Conservation (phyloP, 64 coral and sea anemone genomes). For the Porites australiensis region DNA sequence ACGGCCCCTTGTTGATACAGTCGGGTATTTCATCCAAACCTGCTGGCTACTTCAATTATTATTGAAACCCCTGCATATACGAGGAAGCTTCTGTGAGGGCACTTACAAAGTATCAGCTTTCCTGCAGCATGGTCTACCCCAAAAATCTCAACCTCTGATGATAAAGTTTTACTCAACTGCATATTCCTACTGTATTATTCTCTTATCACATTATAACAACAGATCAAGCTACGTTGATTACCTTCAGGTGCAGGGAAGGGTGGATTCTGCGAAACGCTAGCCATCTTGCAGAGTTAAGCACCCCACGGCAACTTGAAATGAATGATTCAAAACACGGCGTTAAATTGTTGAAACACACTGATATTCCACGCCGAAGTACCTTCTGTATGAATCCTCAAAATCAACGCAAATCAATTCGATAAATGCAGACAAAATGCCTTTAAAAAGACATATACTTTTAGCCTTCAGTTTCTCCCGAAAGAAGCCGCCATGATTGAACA, state of each 20-base stretch:
- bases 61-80: too few relatives aligned
- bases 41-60: too few relatives aligned
- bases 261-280: not conserved
- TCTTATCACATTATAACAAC: too few relatives aligned
- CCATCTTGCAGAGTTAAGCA: not conserved
- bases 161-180: too few relatives aligned
- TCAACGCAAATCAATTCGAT: too few relatives aligned
- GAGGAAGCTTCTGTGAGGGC: too few relatives aligned
- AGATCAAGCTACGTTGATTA: not conserved
- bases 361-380: not conserved
- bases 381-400: not conserved
- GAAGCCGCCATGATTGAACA: constrained; percentile 24
- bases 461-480: not conserved
- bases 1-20: too few relatives aligned
- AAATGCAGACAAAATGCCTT: not conserved
- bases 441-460: not conserved
- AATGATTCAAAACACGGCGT: not conserved
- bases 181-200: too few relatives aligned
- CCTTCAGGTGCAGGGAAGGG: constrained; percentile 39
- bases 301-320: not conserved
- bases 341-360: not conserved
- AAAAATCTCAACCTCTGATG: too few relatives aligned
- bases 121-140: too few relatives aligned
- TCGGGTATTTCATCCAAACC: too few relatives aligned
- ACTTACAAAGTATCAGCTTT: too few relatives aligned